Conservation (phyloP, 2,113 vertebrate species). For the Etheostoma cragini region DNA sequence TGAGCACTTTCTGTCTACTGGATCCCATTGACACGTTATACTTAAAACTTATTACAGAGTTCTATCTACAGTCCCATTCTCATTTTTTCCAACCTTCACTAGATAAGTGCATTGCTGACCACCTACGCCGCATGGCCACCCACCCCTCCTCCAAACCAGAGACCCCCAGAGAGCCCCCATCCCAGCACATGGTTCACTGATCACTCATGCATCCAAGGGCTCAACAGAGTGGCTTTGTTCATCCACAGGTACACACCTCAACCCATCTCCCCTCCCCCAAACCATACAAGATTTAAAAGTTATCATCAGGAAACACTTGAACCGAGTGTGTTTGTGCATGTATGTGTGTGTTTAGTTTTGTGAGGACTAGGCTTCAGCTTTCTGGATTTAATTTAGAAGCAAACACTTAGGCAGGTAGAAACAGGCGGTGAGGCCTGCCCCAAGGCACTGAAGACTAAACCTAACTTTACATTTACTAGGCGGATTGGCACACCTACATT, state of each 20-base stretch:
- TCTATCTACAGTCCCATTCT: slow-evolving; percentile 22
- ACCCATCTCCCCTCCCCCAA: slow-evolving; percentile 29
- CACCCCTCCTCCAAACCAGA: slow-evolving; percentile 37
- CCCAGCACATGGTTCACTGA: slow-evolving; percentile 53
- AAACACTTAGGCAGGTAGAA: slow-evolving; percentile 79
- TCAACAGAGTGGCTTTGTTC: slow-evolving; percentile 71
- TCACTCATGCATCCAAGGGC: slow-evolving; percentile 51
- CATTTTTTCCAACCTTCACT: slow-evolving; percentile 16
- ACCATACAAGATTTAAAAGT: not conserved
- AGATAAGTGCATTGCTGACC: slow-evolving; percentile 7
- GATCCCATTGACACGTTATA: not conserved
- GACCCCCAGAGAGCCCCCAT: slow-evolving; percentile 40
- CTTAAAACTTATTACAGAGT: not conserved
- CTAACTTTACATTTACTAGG: slow-evolving; percentile 37
- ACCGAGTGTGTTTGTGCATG: not conserved
- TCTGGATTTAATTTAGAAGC: slow-evolving; percentile 64
- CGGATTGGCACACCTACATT: slow-evolving; percentile 81
- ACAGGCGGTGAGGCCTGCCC: slow-evolving; percentile 76
- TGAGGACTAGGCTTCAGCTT: slow-evolving; percentile 31
- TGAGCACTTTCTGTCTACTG: slow-evolving; percentile 15
- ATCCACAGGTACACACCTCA: slow-evolving; percentile 64
- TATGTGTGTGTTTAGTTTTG: slow-evolving; percentile 34
- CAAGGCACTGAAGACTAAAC: slow-evolving; percentile 65
- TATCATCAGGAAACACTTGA: slow-evolving; percentile 26
- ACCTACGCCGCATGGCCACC: slow-evolving; percentile 13